phyloP scores from a whole-genome alignment of 2,888 invertebrate genomes.

The Pandemis cinnamomeana region DNA sequence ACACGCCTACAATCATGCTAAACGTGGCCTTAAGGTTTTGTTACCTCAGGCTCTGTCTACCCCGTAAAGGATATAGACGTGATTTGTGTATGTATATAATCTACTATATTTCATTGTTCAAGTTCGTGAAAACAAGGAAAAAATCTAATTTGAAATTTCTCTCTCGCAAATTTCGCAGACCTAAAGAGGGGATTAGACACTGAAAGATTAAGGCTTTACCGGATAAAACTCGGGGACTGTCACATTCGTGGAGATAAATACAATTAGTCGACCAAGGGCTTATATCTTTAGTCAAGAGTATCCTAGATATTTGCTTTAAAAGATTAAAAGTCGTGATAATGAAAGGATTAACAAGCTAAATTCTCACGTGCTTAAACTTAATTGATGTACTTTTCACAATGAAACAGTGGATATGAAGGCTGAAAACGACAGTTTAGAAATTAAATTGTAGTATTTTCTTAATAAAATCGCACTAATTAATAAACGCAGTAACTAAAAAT shows the following conservation, averaged over 20 bases:
- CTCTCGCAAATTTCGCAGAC: not conserved
- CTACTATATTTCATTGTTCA: not conserved
- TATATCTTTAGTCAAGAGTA: not conserved
- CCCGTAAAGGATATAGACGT: no score
- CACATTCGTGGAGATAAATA: conserved; percentile 8
- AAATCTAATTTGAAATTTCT: conserved; percentile 15
- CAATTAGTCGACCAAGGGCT: not conserved
- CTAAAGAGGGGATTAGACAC: conserved; percentile 8
- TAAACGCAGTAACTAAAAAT: no score
- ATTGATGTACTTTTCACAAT: no score
- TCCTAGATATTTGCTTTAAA: not conserved
- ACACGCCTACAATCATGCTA: no score
- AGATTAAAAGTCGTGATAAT: not conserved
- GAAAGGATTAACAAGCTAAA: not conserved
- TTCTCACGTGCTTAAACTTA: no score
- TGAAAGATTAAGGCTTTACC: conserved; percentile 8
- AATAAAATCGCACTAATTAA: no score
- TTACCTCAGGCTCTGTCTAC: no score
- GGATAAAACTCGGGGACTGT: not conserved
- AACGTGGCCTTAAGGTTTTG: no score
- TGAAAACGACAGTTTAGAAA: no score
- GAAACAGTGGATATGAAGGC: no score
- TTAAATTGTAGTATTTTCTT: no score
- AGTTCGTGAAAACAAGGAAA: not conserved
- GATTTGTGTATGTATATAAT: no score